These are phyloP conservation scores for Sebastes umbrosus DNA, from an alignment of 2,797 vertebrate species.

Conservation along the genomic window DNA sequence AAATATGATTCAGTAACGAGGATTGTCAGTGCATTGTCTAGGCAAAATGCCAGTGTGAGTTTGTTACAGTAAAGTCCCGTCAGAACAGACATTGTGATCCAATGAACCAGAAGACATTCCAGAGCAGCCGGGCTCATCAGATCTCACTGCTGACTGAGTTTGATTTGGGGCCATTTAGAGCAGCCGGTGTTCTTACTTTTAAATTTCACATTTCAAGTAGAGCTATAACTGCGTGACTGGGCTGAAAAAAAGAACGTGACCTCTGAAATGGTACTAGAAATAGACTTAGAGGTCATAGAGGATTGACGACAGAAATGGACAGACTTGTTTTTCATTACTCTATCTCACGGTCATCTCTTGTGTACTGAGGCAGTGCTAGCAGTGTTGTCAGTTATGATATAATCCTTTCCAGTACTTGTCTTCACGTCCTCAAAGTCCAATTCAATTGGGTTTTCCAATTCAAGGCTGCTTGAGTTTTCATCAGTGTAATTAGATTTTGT, in stretches of 20 bases:
- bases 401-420: not conserved
- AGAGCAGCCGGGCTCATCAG: not conserved
- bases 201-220: not conserved
- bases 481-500: not conserved
- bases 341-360: not conserved
- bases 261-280: not conserved
- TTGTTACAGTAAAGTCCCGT: not conserved
- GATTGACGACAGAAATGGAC: not conserved
- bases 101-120: slow-evolving; percentile 11
- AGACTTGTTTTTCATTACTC: not conserved
- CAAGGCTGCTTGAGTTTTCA: too few species aligned
- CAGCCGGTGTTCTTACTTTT: not conserved
- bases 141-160: not conserved
- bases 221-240: not conserved
- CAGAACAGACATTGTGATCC: slow-evolving; percentile 8
- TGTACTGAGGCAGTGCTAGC: not conserved
- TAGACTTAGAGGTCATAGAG: not conserved
- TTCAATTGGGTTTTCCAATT: not conserved
- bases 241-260: not conserved
- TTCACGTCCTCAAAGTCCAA: not conserved
- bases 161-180: not conserved
- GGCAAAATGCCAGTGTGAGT: not conserved
- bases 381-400: not conserved
- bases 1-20: not conserved
- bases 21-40: not conserved